Evolutionary conservation across 2,888 invertebrate species (phyloP).

Genomic region (Branchipolynoe longqiensis): DNA sequence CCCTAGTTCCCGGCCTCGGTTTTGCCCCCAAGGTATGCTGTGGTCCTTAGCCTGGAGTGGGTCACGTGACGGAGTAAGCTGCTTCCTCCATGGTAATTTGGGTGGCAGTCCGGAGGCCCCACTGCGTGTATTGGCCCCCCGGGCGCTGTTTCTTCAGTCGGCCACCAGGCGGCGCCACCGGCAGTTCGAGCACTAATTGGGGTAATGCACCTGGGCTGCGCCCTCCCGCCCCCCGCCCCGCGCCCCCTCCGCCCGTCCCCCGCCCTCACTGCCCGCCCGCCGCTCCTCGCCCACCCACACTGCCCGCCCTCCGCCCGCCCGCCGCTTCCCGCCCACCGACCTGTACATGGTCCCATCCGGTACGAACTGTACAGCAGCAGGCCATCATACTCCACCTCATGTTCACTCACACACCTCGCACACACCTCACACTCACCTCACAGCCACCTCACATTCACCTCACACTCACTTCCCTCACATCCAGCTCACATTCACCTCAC

Average conservation of each 20-base stretch:
- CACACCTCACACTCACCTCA: too few species aligned
- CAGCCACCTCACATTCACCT: too few species aligned
- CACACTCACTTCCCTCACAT: too few species aligned
- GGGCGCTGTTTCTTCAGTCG: not conserved
- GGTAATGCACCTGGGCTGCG: constrained; percentile 31
- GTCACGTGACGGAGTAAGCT: too few species aligned
- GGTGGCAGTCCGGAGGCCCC: too few species aligned
- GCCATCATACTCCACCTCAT: not conserved
- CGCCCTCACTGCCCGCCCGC: not conserved
- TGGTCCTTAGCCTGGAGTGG: too few species aligned
- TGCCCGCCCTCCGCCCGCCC: not conserved
- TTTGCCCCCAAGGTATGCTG: too few species aligned
- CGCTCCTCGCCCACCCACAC: not conserved
- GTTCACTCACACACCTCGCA: too few species aligned
- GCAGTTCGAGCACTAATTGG: not conserved
- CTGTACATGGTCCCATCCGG: not conserved
- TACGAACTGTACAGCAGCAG: not conserved
- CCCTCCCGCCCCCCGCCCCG: not conserved
- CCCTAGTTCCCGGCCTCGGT: too few species aligned
- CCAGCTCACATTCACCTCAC: too few species aligned
- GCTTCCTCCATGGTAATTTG: too few species aligned
- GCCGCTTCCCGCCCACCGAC: not conserved
- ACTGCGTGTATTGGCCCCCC: not conserved
- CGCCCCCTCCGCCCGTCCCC: not conserved
- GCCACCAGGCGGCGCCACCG: constrained; percentile 2